Conservation (phyloP, 2,113 vertebrate genomes). For the Kryptolebias marmoratus region DNA sequence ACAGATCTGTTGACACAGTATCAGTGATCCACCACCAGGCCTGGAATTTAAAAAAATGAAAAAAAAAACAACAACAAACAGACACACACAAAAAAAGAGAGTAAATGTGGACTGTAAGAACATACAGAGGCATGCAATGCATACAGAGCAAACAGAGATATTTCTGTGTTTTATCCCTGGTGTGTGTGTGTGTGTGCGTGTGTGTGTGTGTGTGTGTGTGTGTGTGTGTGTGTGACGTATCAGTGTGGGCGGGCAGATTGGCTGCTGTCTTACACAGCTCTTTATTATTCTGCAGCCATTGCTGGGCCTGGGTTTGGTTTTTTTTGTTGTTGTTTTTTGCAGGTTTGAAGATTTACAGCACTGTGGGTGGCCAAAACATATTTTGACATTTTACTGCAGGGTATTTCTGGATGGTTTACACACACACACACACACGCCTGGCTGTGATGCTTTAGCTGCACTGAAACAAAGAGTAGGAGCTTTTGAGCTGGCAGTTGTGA, state of each 20-base stretch:
- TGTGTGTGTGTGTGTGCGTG: background rate
- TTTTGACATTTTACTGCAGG: background rate
- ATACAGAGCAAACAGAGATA: background rate
- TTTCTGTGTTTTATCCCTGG: background rate
- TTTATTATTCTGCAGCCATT: background rate
- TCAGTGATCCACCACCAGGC: conserved; percentile 82
- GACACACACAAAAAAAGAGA: background rate
- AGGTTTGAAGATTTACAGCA: conserved; percentile 1
- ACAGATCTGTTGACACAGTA: conserved; percentile 74
- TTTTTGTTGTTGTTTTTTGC: background rate
- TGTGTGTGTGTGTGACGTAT: background rate
- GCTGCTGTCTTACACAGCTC: background rate
- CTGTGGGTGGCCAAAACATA: background rate
- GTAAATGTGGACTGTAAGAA: background rate
- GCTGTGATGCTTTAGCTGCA: background rate
- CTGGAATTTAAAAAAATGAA: conserved; percentile 42
- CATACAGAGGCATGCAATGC: background rate
- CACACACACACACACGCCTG: background rate
- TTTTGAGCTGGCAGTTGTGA: background rate
- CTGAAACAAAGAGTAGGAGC: background rate
- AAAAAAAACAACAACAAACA: no score
- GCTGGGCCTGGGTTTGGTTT: background rate
- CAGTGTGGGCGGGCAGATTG: background rate
- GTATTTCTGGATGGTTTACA: conserved; percentile 5
- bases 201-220: background rate